A percentile compares a stretch with the other conserved stretches of the same genome.
Conservation (phyloP, 2,113 vertebrate genomes). For the Clinocottus analis region DNA sequence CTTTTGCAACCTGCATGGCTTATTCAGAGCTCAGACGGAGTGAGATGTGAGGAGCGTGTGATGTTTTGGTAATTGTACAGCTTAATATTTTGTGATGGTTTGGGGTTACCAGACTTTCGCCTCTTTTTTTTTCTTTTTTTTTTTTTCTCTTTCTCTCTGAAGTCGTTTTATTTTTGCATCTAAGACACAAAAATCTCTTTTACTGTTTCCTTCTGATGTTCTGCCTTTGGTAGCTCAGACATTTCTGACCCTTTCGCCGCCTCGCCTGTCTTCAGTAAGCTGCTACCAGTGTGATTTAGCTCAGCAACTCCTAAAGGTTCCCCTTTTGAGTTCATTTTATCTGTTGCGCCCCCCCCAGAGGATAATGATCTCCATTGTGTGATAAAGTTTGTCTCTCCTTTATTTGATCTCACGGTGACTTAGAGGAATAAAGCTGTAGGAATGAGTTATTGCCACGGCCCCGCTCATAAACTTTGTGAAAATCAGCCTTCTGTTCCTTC, state of each 20-base stretch:
- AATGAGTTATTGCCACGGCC: slow-evolving; percentile 28
- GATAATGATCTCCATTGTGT: slow-evolving; percentile 54
- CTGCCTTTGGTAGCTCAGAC: slow-evolving; percentile 38
- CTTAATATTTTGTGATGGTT: slow-evolving; percentile 17
- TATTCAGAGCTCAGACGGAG: slow-evolving; percentile 1
- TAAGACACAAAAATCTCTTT: slow-evolving; percentile 1
- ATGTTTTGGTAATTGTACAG: slow-evolving; percentile 31
- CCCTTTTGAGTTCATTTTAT: slow-evolving; percentile 25
- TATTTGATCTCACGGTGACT: slow-evolving; percentile 42
- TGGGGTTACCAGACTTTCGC: neutral
- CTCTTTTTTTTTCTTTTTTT: neutral
- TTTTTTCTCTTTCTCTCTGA: slow-evolving; percentile 28
- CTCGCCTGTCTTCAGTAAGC: slow-evolving; percentile 28
- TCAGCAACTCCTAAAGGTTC: slow-evolving; percentile 31
- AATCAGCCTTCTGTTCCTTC: slow-evolving; percentile 1
- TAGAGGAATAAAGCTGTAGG: slow-evolving; percentile 24
- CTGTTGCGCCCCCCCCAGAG: slow-evolving; percentile 3
- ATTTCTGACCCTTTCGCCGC: slow-evolving; percentile 15
- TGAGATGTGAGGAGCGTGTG: slow-evolving; percentile 21
- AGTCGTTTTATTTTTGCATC: too few relatives aligned
- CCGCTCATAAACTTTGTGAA: slow-evolving; percentile 21
- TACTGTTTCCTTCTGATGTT: slow-evolving; percentile 33
- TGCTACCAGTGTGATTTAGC: slow-evolving; percentile 54
- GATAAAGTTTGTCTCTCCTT: slow-evolving; percentile 46
- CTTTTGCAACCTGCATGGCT: slow-evolving; percentile 7